These are phyloP conservation scores for Cetoscarus ocellatus DNA, from an alignment of 2,797 vertebrate species.

Conservation along the genomic window DNA sequence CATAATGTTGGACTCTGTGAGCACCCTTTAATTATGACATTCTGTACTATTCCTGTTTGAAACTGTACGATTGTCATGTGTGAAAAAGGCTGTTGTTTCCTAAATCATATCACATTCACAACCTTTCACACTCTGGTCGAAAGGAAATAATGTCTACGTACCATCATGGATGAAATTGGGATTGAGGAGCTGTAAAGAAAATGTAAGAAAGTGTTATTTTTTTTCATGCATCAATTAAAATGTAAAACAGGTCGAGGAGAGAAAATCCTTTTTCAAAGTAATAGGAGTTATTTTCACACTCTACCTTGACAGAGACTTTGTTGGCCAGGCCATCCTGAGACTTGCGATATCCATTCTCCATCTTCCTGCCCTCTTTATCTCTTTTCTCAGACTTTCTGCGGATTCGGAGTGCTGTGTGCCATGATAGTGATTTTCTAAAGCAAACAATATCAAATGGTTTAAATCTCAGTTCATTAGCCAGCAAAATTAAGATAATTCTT, in stretches of 20 bases:
- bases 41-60: no score
- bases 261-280: fast-evolving
- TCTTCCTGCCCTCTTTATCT: slow-evolving; percentile 95
- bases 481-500: not conserved
- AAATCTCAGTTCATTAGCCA: not conserved
- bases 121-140: no score
- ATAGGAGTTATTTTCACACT: not conserved
- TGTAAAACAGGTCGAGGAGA: not conserved
- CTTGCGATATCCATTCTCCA: slow-evolving; percentile 96
- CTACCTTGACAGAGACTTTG: slow-evolving; percentile 98
- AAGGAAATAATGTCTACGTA: slow-evolving; percentile 72
- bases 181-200: slow-evolving; percentile 92
- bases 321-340: slow-evolving; percentile 93
- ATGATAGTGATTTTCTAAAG: slow-evolving; percentile 95
- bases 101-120: not conserved
- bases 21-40: no score
- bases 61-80: no score
- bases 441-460: not conserved
- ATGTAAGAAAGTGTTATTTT: slow-evolving; percentile 14
- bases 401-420: slow-evolving; percentile 98
- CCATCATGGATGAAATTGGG: slow-evolving; percentile 98
- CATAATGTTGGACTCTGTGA: no score
- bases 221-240: slow-evolving; percentile 12
- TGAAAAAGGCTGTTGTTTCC: not conserved
- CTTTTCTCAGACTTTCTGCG: slow-evolving; percentile 98